Evolutionary conservation across 2,888 invertebrate species (phyloP).

Genomic region (Aleiodes leptofemur): DNA sequence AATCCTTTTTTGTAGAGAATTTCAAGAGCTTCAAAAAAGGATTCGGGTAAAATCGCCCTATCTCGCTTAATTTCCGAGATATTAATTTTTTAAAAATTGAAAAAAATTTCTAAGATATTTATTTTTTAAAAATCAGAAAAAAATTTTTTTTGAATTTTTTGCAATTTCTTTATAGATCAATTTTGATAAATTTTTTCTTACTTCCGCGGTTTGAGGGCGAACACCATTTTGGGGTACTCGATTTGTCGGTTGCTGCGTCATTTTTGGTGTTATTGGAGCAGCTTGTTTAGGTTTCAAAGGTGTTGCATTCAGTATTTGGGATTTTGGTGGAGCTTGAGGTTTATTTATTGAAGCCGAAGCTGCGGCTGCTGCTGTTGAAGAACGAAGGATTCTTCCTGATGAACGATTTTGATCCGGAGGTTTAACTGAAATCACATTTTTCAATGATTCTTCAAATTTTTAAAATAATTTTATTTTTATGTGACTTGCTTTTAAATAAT

Average conservation of each 20-base stretch:
- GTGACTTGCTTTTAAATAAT: too few relatives aligned
- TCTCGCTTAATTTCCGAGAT: too few relatives aligned
- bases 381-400: slow-evolving; percentile 56
- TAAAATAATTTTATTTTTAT: too few relatives aligned
- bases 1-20: too few relatives aligned
- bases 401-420: slow-evolving; percentile 56
- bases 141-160: too few relatives aligned
- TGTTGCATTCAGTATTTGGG: slow-evolving; percentile 71
- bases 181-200: slow-evolving; percentile 18
- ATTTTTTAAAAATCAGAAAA: too few relatives aligned
- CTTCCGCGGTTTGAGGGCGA: slow-evolving; percentile 70
- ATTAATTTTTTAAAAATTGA: too few relatives aligned
- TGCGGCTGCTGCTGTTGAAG: slow-evolving; percentile 65
- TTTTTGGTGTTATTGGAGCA: slow-evolving; percentile 68
- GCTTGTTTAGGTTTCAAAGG: slow-evolving; percentile 71
- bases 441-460: too few relatives aligned
- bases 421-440: background rate
- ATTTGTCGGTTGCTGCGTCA: slow-evolving; percentile 61
- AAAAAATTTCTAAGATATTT: too few relatives aligned
- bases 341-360: slow-evolving; percentile 62
- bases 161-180: too few relatives aligned
- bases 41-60: too few relatives aligned
- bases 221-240: slow-evolving; percentile 60
- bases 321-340: slow-evolving; percentile 68
- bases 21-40: too few relatives aligned